Conservation (phyloP, 2,888 invertebrate genomes). For the Philereme vetulata region DNA sequence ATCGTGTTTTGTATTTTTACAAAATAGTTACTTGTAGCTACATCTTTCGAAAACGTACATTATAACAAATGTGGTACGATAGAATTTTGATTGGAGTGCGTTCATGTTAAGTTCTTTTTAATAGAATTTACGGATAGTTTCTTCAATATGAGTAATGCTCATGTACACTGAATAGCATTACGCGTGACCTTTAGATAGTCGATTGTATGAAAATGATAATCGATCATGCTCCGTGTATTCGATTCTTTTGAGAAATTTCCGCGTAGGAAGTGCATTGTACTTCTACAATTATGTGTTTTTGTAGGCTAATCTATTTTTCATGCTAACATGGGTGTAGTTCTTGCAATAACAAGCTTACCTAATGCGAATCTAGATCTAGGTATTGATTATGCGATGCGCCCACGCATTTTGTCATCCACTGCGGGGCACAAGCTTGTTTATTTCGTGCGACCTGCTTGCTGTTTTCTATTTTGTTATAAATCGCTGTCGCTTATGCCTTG, state of each 20-base stretch:
- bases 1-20: constrained; percentile 30
- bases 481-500: constrained; percentile 19
- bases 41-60: constrained; percentile 42
- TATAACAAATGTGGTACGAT: constrained; percentile 39
- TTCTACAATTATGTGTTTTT: constrained; percentile 16
- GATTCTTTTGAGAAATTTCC: constrained; percentile 65
- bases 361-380: background rate
- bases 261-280: constrained; percentile 34
- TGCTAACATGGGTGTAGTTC: constrained; percentile 14
- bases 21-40: constrained; percentile 53
- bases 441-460: no score
- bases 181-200: constrained; percentile 78
- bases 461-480: constrained; percentile 1
- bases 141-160: constrained; percentile 67
- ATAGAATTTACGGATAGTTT: constrained; percentile 59
- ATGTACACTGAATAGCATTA: constrained; percentile 74
- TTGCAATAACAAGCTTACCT: constrained; percentile 9
- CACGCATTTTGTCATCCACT: no score
- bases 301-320: constrained; percentile 11
- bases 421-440: no score
- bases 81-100: constrained; percentile 33
- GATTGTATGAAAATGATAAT: constrained; percentile 81
- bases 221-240: constrained; percentile 70
- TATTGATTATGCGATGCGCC: no score
- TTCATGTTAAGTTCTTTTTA: constrained; percentile 42